Evolutionary conservation across 2,888 invertebrate species (phyloP), one percentile per base, ranked within the genome.

Genomic region (Pyrochroa serraticornis): DNA sequence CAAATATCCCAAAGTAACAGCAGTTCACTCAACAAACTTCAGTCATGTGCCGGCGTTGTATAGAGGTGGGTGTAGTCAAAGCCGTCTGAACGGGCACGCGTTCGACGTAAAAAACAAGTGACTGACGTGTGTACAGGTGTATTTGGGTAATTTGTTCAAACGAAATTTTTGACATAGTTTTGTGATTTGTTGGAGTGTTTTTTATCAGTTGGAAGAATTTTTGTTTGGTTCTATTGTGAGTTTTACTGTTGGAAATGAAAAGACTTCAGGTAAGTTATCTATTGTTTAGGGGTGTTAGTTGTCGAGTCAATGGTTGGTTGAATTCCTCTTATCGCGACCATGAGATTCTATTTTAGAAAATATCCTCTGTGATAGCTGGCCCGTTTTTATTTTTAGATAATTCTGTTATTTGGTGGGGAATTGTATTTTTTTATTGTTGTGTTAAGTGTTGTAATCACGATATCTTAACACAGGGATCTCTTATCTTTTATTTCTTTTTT

Each of bases 41-140:
- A 43, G 43, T 43, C 43, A 43, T 43, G 43, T 43, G 43, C 12
- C 33, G 33, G 43, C 43, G 12, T 12, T 43, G 42, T 7, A 1
- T 9, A 6, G 10, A 1, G n/a, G 5, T 12, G 10, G 32, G 10
- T 43, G 7, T 32, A 6, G 3, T 1, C 6, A 10, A 13, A 12
- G 43, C 6, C 22, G 14, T 9, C 22, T 12, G 3, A 7, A 6
- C 12, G 9, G 31, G 31, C 42, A 42, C 42, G 42, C 32, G 42
- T 10, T 13, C n/a, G n/a, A 22, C 2, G 8, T 9, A 41, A 12
- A 22, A 22, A 42, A 31, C 31, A 31, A 30, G 10, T 12, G 13
- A 12, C n/a, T 39, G 6, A 6, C 12, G 14, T 37, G n/a, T n/a
- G 12, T 37, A n/a, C 5, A 0, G n/a, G 41, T 30, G 41, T 9